These are phyloP conservation scores for Amia ocellicauda DNA, from an alignment of 2,113 vertebrate genomes.

Conservation along the genomic window DNA sequence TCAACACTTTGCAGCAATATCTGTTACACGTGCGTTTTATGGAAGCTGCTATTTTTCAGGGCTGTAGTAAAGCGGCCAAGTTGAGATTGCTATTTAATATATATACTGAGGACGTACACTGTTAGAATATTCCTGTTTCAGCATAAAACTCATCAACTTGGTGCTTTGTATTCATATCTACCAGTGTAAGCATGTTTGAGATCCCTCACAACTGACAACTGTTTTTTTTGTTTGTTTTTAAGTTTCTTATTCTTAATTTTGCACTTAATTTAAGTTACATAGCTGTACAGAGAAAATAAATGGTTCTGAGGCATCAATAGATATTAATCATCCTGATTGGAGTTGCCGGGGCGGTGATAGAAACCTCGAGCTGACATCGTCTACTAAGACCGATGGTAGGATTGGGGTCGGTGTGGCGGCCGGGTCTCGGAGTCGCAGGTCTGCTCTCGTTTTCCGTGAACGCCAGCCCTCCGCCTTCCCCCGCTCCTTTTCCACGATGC, in stretches of 20 bases:
- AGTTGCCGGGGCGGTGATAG: too few relatives aligned
- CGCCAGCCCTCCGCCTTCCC: too few relatives aligned
- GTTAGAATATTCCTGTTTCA: conserved; percentile 6
- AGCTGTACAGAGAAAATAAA: conserved; percentile 4
- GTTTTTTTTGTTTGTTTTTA: not conserved
- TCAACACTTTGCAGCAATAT: conserved; percentile 5
- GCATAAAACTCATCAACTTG: conserved; percentile 13
- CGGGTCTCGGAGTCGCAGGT: too few relatives aligned
- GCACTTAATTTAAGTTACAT: not conserved
- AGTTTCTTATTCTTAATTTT: not conserved
- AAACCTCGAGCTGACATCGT: too few relatives aligned
- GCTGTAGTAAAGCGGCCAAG: conserved; percentile 5
- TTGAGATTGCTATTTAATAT: not conserved
- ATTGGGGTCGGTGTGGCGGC: too few relatives aligned
- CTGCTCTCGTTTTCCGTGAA: too few relatives aligned
- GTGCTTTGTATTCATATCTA: conserved; percentile 13
- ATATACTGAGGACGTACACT: not conserved
- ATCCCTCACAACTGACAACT: not conserved
- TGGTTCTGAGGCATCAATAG: too few relatives aligned
- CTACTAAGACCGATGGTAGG: too few relatives aligned
- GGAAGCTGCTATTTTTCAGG: conserved; percentile 22
- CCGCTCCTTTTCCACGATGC: too few relatives aligned
- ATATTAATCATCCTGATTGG: conserved; percentile 4
- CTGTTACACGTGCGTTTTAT: conserved; percentile 3
- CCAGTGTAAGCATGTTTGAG: conserved; percentile 7